These are phyloP conservation scores for Peromyscus maniculatus DNA, from an alignment of 2,113 vertebrate genomes.

Conservation along the genomic window DNA sequence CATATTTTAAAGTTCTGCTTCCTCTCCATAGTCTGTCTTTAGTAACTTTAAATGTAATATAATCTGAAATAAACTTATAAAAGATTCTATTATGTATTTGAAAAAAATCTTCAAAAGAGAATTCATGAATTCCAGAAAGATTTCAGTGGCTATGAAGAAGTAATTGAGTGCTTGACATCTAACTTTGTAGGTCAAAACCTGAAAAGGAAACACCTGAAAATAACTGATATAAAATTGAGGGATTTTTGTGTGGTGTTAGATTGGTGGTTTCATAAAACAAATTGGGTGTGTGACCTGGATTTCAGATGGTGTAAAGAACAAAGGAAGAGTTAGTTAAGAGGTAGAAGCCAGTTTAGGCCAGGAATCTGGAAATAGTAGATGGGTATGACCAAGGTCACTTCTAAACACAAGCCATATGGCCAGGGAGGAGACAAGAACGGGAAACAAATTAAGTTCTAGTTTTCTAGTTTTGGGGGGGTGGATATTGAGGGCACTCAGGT, in stretches of 20 bases:
- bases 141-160: constrained; percentile 84
- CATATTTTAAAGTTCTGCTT: background rate
- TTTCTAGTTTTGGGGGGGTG: constrained; percentile 27
- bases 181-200: constrained; percentile 85
- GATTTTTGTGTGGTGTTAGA: constrained; percentile 71
- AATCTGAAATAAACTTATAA: constrained; percentile 54
- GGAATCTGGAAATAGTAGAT: background rate
- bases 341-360: background rate
- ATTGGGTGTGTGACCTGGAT: constrained; percentile 71
- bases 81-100: constrained; percentile 72
- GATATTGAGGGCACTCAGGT: constrained; percentile 20
- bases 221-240: constrained; percentile 84
- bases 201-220: constrained; percentile 86
- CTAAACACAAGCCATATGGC: background rate
- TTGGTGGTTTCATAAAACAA: constrained; percentile 73
- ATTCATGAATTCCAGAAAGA: constrained; percentile 85
- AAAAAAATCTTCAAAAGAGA: constrained; percentile 82
- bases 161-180: constrained; percentile 88
- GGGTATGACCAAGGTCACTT: constrained; percentile 3
- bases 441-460: constrained; percentile 58
- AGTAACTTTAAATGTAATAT: constrained; percentile 72
- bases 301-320: constrained; percentile 44
- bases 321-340: constrained; percentile 55
- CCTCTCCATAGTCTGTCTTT: constrained; percentile 22
- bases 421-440: constrained; percentile 28